Conservation (phyloP, 1,140 invertebrate species). For the Lethrus apterus region DNA sequence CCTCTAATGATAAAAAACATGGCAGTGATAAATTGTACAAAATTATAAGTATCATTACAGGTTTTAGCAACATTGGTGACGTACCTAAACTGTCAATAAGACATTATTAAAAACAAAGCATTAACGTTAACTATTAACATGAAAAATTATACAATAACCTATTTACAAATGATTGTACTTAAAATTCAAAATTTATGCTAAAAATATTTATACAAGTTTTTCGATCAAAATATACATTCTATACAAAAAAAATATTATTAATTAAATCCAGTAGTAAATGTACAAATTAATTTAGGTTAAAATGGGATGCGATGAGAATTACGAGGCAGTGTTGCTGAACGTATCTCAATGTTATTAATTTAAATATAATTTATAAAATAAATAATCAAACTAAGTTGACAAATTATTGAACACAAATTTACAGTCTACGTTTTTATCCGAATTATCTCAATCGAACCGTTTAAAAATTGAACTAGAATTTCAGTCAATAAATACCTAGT, state of each 20-base stretch:
- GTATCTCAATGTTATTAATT: constrained; percentile 6
- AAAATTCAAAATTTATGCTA: constrained; percentile 5
- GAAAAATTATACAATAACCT: constrained; percentile 9
- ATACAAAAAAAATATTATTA: background rate
- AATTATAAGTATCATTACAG: constrained; percentile 4
- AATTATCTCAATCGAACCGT: constrained; percentile 5
- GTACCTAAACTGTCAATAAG: background rate
- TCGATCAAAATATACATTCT: constrained; percentile 2
- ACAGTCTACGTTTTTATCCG: constrained; percentile 12
- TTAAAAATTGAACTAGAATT: background rate
- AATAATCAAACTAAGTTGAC: constrained; percentile 10
- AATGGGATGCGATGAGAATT: constrained; percentile 5
- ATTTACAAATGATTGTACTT: constrained; percentile 13
- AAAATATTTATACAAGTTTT: constrained; percentile 10
- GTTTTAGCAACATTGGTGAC: constrained; percentile 1
- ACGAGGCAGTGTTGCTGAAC: constrained; percentile 10
- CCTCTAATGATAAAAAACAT: constrained; percentile 10
- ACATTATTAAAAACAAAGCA: constrained; percentile 7
- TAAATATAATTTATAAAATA: constrained; percentile 13
- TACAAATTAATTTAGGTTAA: constrained; percentile 4
- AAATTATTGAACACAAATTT: constrained; percentile 11
- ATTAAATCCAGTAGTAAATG: background rate
- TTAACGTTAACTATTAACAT: too few relatives aligned
- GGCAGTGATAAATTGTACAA: constrained; percentile 13
- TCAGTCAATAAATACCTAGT: constrained; percentile 5